Percentiles rank a stretch among this genome's conserved stretches.
Evolutionary conservation across 2,113 vertebrate genomes (phyloP).

Genomic region (Xiphorhynchus elegans): DNA sequence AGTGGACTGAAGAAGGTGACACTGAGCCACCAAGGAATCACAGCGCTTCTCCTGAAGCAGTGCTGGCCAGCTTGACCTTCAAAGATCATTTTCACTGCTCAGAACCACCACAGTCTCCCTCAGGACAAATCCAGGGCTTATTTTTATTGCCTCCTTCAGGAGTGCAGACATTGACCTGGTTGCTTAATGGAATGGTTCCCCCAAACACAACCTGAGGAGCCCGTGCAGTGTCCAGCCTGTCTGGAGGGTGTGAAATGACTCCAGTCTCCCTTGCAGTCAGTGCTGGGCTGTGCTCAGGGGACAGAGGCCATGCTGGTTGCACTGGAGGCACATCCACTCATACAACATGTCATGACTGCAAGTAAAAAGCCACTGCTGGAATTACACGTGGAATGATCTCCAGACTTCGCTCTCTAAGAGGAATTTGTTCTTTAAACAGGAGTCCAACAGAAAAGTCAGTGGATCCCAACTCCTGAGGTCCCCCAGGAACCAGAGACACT

Average conservation of each 20-base stretch:
- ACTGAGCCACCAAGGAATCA: neutral
- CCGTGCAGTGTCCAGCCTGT: neutral
- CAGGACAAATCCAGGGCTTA: neutral
- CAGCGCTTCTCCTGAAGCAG: neutral
- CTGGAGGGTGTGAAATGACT: neutral
- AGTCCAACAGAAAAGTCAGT: neutral
- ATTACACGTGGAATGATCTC: neutral
- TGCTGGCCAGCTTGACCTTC: conserved; percentile 20
- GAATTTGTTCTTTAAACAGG: neutral
- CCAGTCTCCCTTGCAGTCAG: neutral
- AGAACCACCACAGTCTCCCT: neutral
- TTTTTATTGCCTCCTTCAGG: neutral
- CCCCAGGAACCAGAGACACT: neutral
- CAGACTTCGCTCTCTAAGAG: neutral
- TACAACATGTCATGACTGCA: fast-evolving
- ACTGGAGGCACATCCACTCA: neutral
- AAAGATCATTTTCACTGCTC: neutral
- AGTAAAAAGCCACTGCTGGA: neutral
- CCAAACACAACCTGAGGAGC: neutral
- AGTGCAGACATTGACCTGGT: neutral
- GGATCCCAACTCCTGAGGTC: neutral
- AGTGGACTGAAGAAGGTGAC: neutral
- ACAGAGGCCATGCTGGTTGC: neutral
- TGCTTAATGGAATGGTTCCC: neutral
- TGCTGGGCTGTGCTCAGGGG: neutral